phyloP scores from a whole-genome alignment of 2,888 invertebrate genomes.

The Ceraclea dissimilis region DNA sequence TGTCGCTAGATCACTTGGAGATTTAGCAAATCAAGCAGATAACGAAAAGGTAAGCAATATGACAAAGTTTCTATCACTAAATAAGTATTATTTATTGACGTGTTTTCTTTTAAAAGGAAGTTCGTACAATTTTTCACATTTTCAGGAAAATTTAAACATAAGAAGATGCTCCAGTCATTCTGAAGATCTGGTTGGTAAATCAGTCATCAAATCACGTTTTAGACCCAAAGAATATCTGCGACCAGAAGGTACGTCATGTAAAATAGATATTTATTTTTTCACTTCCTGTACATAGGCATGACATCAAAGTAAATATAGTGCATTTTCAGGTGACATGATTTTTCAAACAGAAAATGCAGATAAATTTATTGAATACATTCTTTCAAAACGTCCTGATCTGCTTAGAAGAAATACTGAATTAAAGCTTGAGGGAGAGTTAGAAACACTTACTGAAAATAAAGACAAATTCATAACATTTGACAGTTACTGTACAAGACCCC shows the following conservation, averaged over 20 bases:
- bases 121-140: background rate
- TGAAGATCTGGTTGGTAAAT: conserved; percentile 20
- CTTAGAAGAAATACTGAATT: conserved; percentile 39
- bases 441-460: conserved; percentile 41
- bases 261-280: background rate
- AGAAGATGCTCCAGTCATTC: conserved; percentile 22
- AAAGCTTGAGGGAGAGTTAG: conserved; percentile 44
- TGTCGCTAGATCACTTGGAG: conserved; percentile 19
- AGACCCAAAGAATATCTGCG: conserved; percentile 12
- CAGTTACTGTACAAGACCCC: conserved; percentile 35
- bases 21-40: conserved; percentile 13
- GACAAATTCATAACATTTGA: conserved; percentile 42
- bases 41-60: conserved; percentile 18
- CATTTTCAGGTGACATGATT: conserved; percentile 25
- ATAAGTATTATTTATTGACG: background rate
- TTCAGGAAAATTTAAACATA: conserved; percentile 17
- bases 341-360: conserved; percentile 40
- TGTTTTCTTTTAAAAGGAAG: too few relatives aligned
- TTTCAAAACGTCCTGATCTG: conserved; percentile 38
- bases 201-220: background rate
- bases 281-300: conserved; percentile 18
- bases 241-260: conserved; percentile 14
- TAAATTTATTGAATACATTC: conserved; percentile 39
- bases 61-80: background rate
- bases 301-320: conserved; percentile 8